Evolutionary conservation across 2,888 invertebrate species (phyloP).

Genomic region (Mesorhabditis sp.): DNA sequence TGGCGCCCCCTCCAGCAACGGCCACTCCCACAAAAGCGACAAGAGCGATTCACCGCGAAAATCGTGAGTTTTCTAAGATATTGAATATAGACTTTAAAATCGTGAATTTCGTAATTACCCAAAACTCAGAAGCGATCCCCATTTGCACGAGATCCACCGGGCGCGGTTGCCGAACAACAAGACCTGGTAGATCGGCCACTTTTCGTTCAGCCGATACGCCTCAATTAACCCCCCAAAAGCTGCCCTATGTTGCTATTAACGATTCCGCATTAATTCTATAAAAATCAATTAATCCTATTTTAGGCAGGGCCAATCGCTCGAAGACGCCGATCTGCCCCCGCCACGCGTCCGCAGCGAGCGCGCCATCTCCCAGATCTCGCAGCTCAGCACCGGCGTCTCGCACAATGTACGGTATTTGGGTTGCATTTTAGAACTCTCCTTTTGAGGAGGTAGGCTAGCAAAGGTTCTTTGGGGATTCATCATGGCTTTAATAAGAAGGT

Average conservation of each 20-base stretch:
- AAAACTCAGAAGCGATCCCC: neutral
- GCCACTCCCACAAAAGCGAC: constrained; percentile 9
- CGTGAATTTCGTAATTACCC: too few species aligned
- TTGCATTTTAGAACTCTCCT: neutral
- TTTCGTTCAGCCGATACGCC: too few species aligned
- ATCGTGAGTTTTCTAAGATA: neutral
- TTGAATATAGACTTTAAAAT: too few species aligned
- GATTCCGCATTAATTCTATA: neutral
- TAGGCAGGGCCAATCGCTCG: neutral
- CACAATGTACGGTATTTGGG: neutral
- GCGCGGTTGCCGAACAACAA: neutral
- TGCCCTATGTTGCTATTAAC: too few species aligned
- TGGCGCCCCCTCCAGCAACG: constrained; percentile 11
- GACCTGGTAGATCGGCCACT: neutral
- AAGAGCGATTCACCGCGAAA: neutral
- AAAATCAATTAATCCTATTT: neutral
- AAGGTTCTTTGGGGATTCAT: too few species aligned
- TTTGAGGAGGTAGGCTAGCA: too few species aligned
- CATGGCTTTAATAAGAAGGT: too few species aligned
- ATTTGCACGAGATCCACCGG: neutral
- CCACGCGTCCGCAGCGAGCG: neutral
- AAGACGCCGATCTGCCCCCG: constrained; percentile 1
- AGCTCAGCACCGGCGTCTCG: constrained; percentile 5
- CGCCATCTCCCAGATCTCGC: neutral
- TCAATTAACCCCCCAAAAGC: too few species aligned